Percentiles rank a stretch among this genome's conserved stretches.
phyloP scores from a whole-genome alignment of 2,797 vertebrate genomes.

The Cossypha heuglini region DNA sequence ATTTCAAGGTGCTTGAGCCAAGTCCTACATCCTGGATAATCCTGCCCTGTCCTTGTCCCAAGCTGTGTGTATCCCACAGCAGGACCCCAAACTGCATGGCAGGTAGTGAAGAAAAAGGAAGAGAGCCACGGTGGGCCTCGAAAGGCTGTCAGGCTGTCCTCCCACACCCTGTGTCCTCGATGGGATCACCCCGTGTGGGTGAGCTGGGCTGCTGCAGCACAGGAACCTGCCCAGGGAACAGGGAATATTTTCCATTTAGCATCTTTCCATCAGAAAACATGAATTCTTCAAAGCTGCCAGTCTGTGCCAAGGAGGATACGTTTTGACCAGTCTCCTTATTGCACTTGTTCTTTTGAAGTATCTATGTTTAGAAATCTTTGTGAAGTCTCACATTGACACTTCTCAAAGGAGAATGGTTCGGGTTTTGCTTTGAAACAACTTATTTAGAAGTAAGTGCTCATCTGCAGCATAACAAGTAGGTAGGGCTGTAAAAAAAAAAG shows the following conservation, averaged over 20 bases:
- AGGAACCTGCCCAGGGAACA: background rate
- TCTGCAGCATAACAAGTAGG: constrained; percentile 19
- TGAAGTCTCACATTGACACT: constrained; percentile 36
- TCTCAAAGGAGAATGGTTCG: background rate
- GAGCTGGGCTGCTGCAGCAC: rapidly evolving
- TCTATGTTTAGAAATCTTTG: constrained; percentile 63
- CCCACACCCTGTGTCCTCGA: background rate
- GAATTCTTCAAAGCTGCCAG: constrained; percentile 25
- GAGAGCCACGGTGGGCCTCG: background rate
- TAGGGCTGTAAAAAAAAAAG: background rate
- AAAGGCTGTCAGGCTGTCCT: background rate
- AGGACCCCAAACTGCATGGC: background rate
- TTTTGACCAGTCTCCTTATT: constrained; percentile 40
- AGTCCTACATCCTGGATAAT: background rate
- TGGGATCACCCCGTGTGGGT: rapidly evolving
- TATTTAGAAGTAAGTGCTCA: constrained; percentile 20
- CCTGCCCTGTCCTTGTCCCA: background rate
- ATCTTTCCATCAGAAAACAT: background rate
- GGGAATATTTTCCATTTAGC: background rate
- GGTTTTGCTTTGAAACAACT: constrained; percentile 42
- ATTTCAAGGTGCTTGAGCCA: rapidly evolving
- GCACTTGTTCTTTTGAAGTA: constrained; percentile 47
- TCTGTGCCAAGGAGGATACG: background rate
- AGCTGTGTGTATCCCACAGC: rapidly evolving
- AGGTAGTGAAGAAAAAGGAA: background rate